Percentiles rank a stretch among this genome's conserved stretches.
Evolutionary conservation across 2,888 invertebrate genomes (phyloP).

Genomic region (Cheilosia soror): DNA sequence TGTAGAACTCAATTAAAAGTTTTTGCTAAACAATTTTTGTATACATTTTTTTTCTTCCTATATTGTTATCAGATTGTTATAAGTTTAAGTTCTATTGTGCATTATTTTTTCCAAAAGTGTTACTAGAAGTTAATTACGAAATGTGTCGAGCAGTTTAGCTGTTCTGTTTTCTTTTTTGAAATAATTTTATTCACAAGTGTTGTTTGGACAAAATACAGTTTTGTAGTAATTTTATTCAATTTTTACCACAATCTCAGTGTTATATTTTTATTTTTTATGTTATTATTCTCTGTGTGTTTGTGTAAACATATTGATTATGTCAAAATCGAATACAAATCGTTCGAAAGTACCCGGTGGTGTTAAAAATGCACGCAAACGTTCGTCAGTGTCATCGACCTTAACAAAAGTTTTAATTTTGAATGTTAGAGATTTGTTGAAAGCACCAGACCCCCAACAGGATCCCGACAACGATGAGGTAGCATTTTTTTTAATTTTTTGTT

Average conservation of each 20-base stretch:
- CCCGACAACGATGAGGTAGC: constrained; percentile 60
- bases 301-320: constrained; percentile 25
- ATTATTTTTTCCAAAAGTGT: constrained; percentile 18
- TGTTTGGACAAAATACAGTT: not conserved
- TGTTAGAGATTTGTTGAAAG: constrained; percentile 82
- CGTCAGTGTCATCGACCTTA: constrained; percentile 82
- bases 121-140: constrained; percentile 3
- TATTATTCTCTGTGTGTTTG: constrained; percentile 7
- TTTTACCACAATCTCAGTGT: not conserved
- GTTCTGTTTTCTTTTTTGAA: not conserved
- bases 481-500: constrained; percentile 28
- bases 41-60: not conserved
- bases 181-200: not conserved
- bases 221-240: not conserved
- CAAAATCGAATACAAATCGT: constrained; percentile 20
- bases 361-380: constrained; percentile 80
- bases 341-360: constrained; percentile 15
- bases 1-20: constrained; percentile 31
- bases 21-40: constrained; percentile 3
- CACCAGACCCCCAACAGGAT: constrained; percentile 77
- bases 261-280: not conserved
- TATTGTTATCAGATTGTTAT: not conserved
- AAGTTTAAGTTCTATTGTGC: not conserved
- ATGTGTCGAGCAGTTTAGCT: not conserved
- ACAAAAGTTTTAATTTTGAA: constrained; percentile 82